Percentiles rank a stretch among this genome's conserved stretches.
Conservation (phyloP, 1,140 invertebrate species). For the Tetranychus cinnabarinus region DNA sequence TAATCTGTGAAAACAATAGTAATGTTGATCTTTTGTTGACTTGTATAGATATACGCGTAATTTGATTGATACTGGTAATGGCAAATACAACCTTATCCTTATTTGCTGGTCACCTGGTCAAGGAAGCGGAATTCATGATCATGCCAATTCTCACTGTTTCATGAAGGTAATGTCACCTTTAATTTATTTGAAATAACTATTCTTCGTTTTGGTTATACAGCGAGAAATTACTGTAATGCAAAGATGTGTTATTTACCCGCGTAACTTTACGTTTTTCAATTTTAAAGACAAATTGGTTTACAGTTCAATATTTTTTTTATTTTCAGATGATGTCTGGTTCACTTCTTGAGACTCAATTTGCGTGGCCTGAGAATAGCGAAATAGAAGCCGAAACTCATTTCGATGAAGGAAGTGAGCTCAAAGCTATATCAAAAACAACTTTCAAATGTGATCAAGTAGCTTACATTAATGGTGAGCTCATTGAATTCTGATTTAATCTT, state of each 20-base stretch:
- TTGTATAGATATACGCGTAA: slow-evolving; percentile 70
- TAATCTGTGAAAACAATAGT: not conserved
- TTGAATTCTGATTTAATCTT: too few relatives aligned
- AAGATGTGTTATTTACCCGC: too few relatives aligned
- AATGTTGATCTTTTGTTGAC: not conserved
- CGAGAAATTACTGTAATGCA: too few relatives aligned
- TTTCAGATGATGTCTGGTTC: slow-evolving; percentile 26
- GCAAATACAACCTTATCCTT: slow-evolving; percentile 90
- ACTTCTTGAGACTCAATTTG: slow-evolving; percentile 38
- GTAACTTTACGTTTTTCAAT: not conserved
- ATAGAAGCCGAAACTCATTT: slow-evolving; percentile 19
- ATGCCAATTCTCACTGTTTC: slow-evolving; percentile 85
- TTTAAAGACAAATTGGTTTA: not conserved
- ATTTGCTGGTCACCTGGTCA: slow-evolving; percentile 92
- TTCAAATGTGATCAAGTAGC: slow-evolving; percentile 52
- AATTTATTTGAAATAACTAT: too few relatives aligned
- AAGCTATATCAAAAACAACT: slow-evolving; percentile 33
- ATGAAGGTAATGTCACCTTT: slow-evolving; percentile 43
- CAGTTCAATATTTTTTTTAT: not conserved
- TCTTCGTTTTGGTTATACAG: too few relatives aligned
- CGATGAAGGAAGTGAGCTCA: slow-evolving; percentile 18
- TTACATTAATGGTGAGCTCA: slow-evolving; percentile 73
- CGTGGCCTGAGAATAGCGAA: slow-evolving; percentile 35
- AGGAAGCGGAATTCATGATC: slow-evolving; percentile 83
- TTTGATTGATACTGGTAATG: slow-evolving; percentile 78